Base-by-base conservation (phyloP, 2,113 vertebrate genomes). In the Brachyistius frenatus region DNA sequence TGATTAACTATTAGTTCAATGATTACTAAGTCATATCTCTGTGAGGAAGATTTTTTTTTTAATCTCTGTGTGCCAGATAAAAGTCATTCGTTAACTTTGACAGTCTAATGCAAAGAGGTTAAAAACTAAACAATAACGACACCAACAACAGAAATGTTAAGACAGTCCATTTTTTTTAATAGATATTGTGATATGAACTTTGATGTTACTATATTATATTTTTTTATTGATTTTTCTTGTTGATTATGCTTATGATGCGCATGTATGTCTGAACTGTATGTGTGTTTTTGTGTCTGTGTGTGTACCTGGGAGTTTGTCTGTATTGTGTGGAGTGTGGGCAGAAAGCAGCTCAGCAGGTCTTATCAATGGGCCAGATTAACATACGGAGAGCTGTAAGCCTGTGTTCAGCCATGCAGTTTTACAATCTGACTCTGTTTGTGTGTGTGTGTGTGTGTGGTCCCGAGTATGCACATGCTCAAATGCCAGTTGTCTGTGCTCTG, bases 281-380 rank as follows among this genome's bases (percentile, higher is more conserved):
- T 78, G 4, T 60, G 16, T 76, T 23, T 6, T 33, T 41, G 3
- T 63, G 31, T 15, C 13, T 46, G 49, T 60, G 39, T 57, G 49
- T 57, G 39, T 32, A 30, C 33, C 54, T 66, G 13, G 60, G 35
- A 50, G 46, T 81, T 55, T 78, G 46, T 76, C 2, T 56, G 73
- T 77, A 33, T 86, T 66, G 68, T 65, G 72, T 65, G 23, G 32
- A 70, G 66, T 61, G 62, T 66, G 30, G 78, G 78, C 71, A 83
- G 82, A 90, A 79, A 88, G 80, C 87, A 83, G 86, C 87, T 90
- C 90, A 91, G 83, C 76, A 85, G 87, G 91, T 88, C 88, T 89
- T 85, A 91, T 91, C 85, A 91, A 88, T 86, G 84, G 80, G 75
- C 77, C 84, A 86, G 89, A 88, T 92, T 90, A 91, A 81, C 87